Conservation (phyloP, 2,888 invertebrate species). For the Zaprionus lineosus region DNA sequence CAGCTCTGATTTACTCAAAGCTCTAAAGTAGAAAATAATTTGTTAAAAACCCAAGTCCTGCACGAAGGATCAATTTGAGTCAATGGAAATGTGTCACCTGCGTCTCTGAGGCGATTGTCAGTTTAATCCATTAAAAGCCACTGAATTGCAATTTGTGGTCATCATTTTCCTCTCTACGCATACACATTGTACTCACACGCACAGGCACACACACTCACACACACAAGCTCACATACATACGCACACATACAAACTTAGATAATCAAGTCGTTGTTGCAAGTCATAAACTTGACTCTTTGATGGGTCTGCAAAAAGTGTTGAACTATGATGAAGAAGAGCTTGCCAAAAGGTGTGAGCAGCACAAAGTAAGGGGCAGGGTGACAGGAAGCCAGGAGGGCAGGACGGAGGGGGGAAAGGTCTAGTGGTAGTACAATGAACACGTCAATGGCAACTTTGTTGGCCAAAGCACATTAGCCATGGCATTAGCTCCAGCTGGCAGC, state of each 20-base stretch:
- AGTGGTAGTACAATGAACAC: constrained; percentile 17
- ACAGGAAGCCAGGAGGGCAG: neutral
- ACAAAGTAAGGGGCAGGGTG: neutral
- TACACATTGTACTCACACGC: too few species aligned
- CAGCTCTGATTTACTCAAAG: too few species aligned
- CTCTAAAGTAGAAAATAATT: too few species aligned
- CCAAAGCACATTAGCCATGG: constrained; percentile 49
- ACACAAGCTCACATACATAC: constrained; percentile 3
- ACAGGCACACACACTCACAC: constrained; percentile 4
- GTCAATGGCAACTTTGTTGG: constrained; percentile 46
- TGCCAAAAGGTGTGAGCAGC: too few species aligned
- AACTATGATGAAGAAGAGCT: neutral
- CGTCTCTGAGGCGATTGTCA: constrained; percentile 13
- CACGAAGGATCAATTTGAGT: too few species aligned
- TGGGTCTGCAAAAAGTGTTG: constrained; percentile 10
- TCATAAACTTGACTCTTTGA: constrained; percentile 52
- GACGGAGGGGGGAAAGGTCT: neutral
- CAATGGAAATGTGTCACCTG: too few species aligned
- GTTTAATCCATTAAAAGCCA: constrained; percentile 33
- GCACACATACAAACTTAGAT: neutral
- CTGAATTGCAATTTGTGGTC: constrained; percentile 38
- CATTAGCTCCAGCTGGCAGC: constrained; percentile 63
- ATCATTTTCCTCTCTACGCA: too few species aligned
- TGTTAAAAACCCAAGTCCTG: too few species aligned
- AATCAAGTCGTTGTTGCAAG: constrained; percentile 37